phyloP scores from a whole-genome alignment of 2,888 invertebrate species.

The Caenorhabditis panamensis region DNA sequence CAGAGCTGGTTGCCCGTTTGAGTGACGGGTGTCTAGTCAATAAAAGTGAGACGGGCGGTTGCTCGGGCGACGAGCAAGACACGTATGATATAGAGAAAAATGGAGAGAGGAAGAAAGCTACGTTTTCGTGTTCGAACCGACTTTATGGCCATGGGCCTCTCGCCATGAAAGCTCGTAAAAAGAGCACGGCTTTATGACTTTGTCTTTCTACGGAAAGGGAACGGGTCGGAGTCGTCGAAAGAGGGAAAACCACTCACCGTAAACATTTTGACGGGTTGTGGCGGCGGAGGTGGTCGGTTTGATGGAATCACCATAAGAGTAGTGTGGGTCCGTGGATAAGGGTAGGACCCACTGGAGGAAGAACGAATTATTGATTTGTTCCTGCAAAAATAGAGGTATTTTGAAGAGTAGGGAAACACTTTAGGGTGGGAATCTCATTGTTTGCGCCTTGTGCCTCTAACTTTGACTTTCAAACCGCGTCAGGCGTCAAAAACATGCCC shows the following conservation, averaged over 20 bases:
- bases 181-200: constrained; percentile 55
- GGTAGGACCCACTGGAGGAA: constrained; percentile 71
- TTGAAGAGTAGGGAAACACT: background rate
- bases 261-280: constrained; percentile 53
- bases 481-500: constrained; percentile 4
- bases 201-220: constrained; percentile 1
- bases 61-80: constrained; percentile 37
- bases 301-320: constrained; percentile 78
- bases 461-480: background rate
- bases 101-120: constrained; percentile 15
- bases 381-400: constrained; percentile 37
- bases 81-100: constrained; percentile 27
- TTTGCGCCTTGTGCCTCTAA: background rate
- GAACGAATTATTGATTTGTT: constrained; percentile 68
- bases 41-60: constrained; percentile 16
- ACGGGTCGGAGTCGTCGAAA: background rate
- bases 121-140: constrained; percentile 37
- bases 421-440: constrained; percentile 4
- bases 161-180: constrained; percentile 44
- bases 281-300: constrained; percentile 59
- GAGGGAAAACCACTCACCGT: constrained; percentile 48
- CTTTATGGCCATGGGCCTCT: constrained; percentile 14
- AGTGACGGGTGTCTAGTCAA: constrained; percentile 45
- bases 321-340: constrained; percentile 79
- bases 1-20: constrained; percentile 4